Base-by-base conservation (phyloP, 1,140 invertebrate genomes). In the Drosophila nikananu region DNA sequence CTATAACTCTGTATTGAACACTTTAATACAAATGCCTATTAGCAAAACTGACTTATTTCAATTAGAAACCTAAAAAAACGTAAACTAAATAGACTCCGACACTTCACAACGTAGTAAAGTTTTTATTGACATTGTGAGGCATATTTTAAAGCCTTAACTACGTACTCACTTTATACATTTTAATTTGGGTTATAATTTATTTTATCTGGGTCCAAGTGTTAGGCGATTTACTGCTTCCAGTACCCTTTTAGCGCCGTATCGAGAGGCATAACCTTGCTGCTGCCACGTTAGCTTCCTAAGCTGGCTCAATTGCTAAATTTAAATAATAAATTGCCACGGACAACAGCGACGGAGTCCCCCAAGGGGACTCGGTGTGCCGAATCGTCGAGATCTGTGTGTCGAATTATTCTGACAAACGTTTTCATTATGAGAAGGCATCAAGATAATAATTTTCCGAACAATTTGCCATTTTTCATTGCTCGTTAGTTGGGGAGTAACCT, bases 401-500 rank as follows among this genome's bases (percentile, higher is more conserved):
- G 77, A 82, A 86, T 86, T 81, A 67, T 68, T 66, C 82, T 71
- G 72, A 91, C 86, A 90, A 91, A 91, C 86, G 86, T 86, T 90
- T 90, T 77, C 79, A 90, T 90, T 90, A 91, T 90, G 71, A 86
- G 27, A 19, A 32, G 21, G 62, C 66, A 81, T 72, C 60, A 48
- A 57, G 70, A 80, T 73, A 90, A 86, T 89, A 90, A 86, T 89
- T 90, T 90, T 81, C 75, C 86, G 51, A 80, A 61, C 84, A 89
- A 89, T 90, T 89, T 87, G 71, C 83, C 80, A 86, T 86, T 87
- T 89, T 86, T 87, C 80, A 86, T 66, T 49, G 79, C 77, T 87
- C 60, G 83, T 89, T 87, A 59, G 59, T 59, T 75, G 61, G 48
- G 27, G 54, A 62, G 61, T 48, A 79, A 27, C 44, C 37, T 32